phyloP scores from a whole-genome alignment of 2,797 vertebrate genomes.

The Nyctalus aviator region DNA sequence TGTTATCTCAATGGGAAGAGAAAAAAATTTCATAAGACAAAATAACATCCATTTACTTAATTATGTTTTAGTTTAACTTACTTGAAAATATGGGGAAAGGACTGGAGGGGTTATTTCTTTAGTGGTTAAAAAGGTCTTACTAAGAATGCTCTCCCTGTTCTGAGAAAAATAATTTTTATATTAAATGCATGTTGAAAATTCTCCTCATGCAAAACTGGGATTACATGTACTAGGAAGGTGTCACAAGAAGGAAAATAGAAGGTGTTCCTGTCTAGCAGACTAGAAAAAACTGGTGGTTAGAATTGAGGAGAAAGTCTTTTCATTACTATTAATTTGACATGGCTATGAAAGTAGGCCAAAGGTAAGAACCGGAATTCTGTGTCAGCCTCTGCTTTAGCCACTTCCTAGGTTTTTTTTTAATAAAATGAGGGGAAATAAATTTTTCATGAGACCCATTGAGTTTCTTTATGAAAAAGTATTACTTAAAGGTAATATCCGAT shows the following conservation, averaged over 20 bases:
- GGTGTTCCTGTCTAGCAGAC: not conserved
- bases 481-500: constrained; percentile 62
- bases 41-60: not conserved
- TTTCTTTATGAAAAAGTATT: constrained; percentile 68
- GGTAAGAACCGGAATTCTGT: constrained; percentile 40
- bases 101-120: constrained; percentile 2
- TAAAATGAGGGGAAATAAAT: constrained; percentile 63
- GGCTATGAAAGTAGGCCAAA: constrained; percentile 16
- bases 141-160: not conserved
- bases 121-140: not conserved
- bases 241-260: constrained; percentile 33
- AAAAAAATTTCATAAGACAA: not conserved
- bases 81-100: not conserved
- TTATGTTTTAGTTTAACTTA: constrained; percentile 33
- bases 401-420: constrained; percentile 7
- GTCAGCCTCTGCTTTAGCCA: constrained; percentile 9
- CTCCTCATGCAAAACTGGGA: not conserved
- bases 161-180: not conserved
- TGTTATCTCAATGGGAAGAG: not conserved
- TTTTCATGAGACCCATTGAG: constrained; percentile 48
- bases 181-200: constrained; percentile 24
- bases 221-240: not conserved
- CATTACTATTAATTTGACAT: not conserved
- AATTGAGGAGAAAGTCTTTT: constrained; percentile 7
- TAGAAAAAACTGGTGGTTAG: not conserved